These are phyloP conservation scores for Zosterops hypoxanthus DNA, from an alignment of 2,113 vertebrate genomes.

Conservation along the genomic window DNA sequence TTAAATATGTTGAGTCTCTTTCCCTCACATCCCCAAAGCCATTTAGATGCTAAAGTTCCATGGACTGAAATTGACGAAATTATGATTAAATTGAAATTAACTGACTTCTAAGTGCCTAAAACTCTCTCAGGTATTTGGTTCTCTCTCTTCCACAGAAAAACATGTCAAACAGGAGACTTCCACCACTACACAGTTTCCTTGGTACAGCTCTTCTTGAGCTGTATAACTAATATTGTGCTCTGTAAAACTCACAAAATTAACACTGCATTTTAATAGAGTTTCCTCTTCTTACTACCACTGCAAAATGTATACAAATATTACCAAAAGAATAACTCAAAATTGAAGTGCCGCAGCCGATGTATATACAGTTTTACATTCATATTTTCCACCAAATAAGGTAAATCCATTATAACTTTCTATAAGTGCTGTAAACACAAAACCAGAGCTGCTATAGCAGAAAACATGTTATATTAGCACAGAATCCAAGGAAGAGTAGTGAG, in stretches of 20 bases:
- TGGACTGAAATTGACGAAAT: background rate
- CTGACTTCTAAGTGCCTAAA: background rate
- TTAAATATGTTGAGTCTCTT: background rate
- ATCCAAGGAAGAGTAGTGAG: background rate
- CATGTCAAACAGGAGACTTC: background rate
- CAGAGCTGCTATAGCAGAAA: background rate
- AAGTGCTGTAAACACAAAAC: background rate
- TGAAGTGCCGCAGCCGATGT: background rate
- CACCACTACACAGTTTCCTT: background rate
- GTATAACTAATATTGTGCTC: background rate
- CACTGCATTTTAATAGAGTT: background rate
- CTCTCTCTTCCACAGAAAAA: background rate
- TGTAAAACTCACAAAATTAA: background rate
- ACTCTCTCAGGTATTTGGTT: background rate
- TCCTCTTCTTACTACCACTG: background rate
- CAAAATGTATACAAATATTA: background rate
- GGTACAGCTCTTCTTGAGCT: background rate
- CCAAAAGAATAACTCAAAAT: background rate
- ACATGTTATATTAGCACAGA: background rate
- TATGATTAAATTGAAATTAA: background rate
- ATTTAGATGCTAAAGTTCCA: background rate
- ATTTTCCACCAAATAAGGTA: background rate
- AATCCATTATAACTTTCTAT: background rate
- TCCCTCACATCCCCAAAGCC: background rate
- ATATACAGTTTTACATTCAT: background rate